Evolutionary conservation across 2,797 vertebrate species (phyloP).

Genomic region (Agapornis canus): DNA sequence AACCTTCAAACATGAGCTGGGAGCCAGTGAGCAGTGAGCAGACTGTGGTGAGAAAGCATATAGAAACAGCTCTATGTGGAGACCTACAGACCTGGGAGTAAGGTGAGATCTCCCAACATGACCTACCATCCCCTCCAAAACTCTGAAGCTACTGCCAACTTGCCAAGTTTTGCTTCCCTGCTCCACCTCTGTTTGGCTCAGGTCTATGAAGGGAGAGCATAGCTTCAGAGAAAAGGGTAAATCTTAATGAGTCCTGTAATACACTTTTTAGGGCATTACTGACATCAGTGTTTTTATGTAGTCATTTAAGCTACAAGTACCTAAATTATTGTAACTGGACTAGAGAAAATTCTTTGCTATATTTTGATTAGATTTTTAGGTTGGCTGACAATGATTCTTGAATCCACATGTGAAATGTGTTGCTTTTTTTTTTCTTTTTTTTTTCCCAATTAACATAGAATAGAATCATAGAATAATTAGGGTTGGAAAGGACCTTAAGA

Average conservation of each 20-base stretch:
- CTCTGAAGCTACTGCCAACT: not conserved
- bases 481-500: no score
- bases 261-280: not conserved
- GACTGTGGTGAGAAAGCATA: not conserved
- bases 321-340: not conserved
- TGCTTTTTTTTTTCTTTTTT: not conserved
- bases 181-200: not conserved
- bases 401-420: not conserved
- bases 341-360: not conserved
- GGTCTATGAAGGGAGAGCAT: not conserved
- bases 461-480: no score
- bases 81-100: not conserved
- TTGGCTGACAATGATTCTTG: not conserved
- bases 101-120: not conserved
- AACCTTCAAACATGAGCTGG: not conserved
- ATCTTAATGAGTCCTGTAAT: not conserved
- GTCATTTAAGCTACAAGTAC: not conserved
- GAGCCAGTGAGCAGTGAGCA: not conserved
- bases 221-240: not conserved
- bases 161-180: not conserved
- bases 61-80: not conserved
- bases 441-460: not conserved
- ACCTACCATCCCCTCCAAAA: not conserved
- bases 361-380: not conserved
- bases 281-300: not conserved